phyloP scores from a whole-genome alignment of 2,888 invertebrate genomes.

The Eupithecia insigniata region DNA sequence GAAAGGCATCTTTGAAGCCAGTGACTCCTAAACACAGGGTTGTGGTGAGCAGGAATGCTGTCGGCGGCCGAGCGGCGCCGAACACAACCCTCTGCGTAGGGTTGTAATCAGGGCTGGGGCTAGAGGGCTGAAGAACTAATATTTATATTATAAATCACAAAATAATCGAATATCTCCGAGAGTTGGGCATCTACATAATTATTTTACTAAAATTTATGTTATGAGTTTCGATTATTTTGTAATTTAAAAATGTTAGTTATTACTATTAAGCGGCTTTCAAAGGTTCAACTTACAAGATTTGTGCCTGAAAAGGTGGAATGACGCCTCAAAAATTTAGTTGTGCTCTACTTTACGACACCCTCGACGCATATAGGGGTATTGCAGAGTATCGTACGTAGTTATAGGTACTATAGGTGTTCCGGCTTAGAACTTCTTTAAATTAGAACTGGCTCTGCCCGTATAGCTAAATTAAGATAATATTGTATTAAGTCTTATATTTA shows the following conservation, averaged over 20 bases:
- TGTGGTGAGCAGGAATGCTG: conserved; percentile 77
- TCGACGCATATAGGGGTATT: neutral
- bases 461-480: neutral
- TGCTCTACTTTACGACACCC: neutral
- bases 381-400: neutral
- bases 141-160: no score
- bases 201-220: no score
- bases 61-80: conserved; percentile 54
- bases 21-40: conserved; percentile 69
- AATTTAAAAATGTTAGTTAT: neutral
- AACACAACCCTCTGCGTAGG: conserved; percentile 27
- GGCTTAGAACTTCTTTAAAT: neutral
- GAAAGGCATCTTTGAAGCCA: conserved; percentile 44
- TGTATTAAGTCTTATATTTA: no score
- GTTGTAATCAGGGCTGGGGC: conserved; percentile 22
- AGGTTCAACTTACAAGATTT: neutral
- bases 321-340: neutral
- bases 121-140: neutral
- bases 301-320: neutral
- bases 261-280: neutral
- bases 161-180: no score
- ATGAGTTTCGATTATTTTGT: neutral
- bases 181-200: no score
- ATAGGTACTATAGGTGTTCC: neutral
- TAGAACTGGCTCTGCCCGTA: neutral